phyloP scores from a whole-genome alignment of 2,888 invertebrate genomes.

The Drosophila dives region DNA sequence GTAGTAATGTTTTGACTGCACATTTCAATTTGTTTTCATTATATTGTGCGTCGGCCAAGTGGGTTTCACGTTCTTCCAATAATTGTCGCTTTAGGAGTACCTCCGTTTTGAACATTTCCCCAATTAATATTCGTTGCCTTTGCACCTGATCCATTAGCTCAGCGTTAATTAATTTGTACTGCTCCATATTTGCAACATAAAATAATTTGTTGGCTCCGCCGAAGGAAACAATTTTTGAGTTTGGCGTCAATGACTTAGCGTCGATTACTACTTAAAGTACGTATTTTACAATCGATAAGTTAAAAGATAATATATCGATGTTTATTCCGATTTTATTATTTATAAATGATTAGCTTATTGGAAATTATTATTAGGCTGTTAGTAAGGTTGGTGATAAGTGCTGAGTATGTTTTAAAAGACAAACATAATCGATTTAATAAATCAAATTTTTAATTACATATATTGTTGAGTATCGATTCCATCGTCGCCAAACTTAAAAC shows the following conservation, averaged over 20 bases:
- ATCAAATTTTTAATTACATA: not conserved
- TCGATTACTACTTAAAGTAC: slow-evolving; percentile 16
- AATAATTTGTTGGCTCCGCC: not conserved
- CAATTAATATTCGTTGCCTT: slow-evolving; percentile 29
- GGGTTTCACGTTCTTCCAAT: slow-evolving; percentile 41
- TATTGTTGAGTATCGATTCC: not conserved
- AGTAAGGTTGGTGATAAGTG: not conserved
- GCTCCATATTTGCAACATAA: slow-evolving; percentile 44
- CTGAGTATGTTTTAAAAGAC: not conserved
- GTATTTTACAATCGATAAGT: not conserved
- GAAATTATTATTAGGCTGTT: not conserved
- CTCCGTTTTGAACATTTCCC: slow-evolving; percentile 14
- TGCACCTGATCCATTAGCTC: slow-evolving; percentile 41
- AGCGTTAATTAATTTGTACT: slow-evolving; percentile 27
- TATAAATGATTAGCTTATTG: not conserved
- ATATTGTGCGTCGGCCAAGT: slow-evolving; percentile 23
- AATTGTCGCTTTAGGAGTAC: slow-evolving; percentile 28
- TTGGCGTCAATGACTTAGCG: slow-evolving; percentile 38
- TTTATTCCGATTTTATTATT: not conserved
- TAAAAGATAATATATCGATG: not conserved
- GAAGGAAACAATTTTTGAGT: slow-evolving; percentile 29
- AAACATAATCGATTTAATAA: not conserved
- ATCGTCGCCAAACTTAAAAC: not conserved
- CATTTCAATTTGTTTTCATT: slow-evolving; percentile 37
- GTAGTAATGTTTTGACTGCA: slow-evolving; percentile 28